Base-by-base conservation (phyloP, 92 coral and sea anemone genomes). In the Galaxea fascicularis region DNA sequence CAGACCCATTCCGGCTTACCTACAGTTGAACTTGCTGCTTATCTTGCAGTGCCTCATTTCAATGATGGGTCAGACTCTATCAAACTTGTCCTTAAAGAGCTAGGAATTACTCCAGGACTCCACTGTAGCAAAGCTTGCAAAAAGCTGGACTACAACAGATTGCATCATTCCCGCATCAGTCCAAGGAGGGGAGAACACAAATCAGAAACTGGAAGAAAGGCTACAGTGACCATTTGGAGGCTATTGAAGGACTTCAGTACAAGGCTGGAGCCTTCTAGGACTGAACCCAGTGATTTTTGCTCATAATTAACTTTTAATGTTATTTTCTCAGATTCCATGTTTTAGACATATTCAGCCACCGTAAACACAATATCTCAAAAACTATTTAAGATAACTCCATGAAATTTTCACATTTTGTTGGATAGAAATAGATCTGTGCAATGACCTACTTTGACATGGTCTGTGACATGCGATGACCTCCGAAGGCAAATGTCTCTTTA, bases 1-100 rank as follows among this genome's bases (percentile, higher is more conserved):
- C 89, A 84, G 75, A 89, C 89, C 5, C 91, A 88, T 73, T 82
- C 91, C 46, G 84, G 88, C n/a, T 59, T 83, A 45, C 85, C 85
- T 29, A 74, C 75, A 29, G 80, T 83, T 29, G 88, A 89, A 71
- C 74, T 77, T 39, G 81, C 92, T 76, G 54, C 85, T 10, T 88
- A 45, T 70, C 74, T 88, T 18, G 92, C 88, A 25, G 79, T 88
- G 16, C 39, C 76, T 15, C 81, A 81, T 51, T 81, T 87, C 69
- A 80, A 73, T 53, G 78, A 85, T 85, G 89, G 89, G 13, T 63
- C 89, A 18, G 76, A 4, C 24, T 46, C 89, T 8, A 65, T 85
- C 2, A 57, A 6, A 35, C 62, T 30, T 44, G 86, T 87, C 22
- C 73, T 87, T 30, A 68, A 80, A 74, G 85, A 87, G 74, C 86